A percentile compares a stretch with the other conserved stretches of the same genome.
phyloP scores from a whole-genome alignment of 2,113 vertebrate genomes.

The Calypte anna region DNA sequence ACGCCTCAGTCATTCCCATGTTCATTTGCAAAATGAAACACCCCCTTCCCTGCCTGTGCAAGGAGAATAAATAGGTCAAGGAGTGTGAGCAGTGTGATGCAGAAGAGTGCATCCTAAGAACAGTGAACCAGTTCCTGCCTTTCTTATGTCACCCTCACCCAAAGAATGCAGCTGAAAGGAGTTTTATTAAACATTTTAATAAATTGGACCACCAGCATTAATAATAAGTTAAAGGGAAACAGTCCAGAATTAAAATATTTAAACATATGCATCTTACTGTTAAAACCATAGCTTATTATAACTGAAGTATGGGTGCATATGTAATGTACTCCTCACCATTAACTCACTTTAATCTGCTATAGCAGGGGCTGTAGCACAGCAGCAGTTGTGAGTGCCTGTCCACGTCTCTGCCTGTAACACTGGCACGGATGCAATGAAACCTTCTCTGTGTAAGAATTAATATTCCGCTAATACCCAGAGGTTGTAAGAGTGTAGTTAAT shows the following conservation, averaged over 20 bases:
- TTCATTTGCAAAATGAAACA: not conserved
- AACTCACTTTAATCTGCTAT: not conserved
- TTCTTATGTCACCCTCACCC: not conserved
- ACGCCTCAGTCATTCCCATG: not conserved
- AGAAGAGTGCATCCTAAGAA: not conserved
- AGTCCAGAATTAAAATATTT: slow-evolving; percentile 14
- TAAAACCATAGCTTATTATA: not conserved
- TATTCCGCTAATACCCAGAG: slow-evolving; percentile 64
- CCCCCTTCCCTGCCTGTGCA: fast-evolving
- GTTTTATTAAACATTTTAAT: slow-evolving; percentile 5
- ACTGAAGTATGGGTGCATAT: not conserved
- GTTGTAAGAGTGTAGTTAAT: slow-evolving; percentile 68
- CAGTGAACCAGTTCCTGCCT: not conserved
- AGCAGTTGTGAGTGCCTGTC: not conserved
- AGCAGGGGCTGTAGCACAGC: not conserved
- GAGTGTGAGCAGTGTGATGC: not conserved
- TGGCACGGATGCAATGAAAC: slow-evolving; percentile 26
- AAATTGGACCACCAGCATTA: not conserved
- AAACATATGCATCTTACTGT: not conserved
- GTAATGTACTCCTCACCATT: not conserved
- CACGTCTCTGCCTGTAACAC: not conserved
- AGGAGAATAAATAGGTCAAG: slow-evolving; percentile 54
- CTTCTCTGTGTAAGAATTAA: slow-evolving; percentile 55
- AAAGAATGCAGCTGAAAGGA: not conserved
- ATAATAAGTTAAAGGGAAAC: slow-evolving; percentile 5